A percentile compares a stretch with the other conserved stretches of the same genome.
Conservation (phyloP, 2,888 invertebrate species). For the Luperina testacea region DNA sequence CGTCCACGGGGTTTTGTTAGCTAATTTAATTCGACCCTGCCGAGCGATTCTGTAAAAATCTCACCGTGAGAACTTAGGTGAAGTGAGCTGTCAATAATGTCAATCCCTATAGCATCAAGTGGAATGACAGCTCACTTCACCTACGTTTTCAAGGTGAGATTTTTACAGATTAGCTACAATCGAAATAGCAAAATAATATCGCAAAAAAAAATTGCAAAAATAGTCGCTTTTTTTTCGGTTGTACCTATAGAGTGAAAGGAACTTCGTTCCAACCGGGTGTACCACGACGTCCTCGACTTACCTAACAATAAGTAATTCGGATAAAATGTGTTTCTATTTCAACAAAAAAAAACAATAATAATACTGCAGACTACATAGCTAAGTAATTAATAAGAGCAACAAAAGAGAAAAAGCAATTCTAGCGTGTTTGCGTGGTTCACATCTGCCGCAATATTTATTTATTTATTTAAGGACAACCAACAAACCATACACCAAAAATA, state of each 20-base stretch:
- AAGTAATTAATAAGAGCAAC: constrained; percentile 3
- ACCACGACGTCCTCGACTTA: neutral
- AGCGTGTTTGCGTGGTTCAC: neutral
- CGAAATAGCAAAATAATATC: too few species aligned
- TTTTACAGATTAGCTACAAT: neutral
- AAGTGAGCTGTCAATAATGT: too few species aligned
- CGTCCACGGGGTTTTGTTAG: too few species aligned
- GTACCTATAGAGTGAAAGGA: neutral
- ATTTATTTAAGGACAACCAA: too few species aligned
- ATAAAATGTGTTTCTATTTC: constrained; percentile 34
- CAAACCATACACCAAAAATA: too few species aligned
- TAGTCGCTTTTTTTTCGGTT: too few species aligned
- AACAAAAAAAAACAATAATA: constrained; percentile 3
- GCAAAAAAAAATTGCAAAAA: too few species aligned
- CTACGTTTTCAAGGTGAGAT: neutral
- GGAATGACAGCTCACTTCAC: neutral
- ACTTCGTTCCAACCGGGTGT: neutral
- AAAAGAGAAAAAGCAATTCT: constrained; percentile 16
- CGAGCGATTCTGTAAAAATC: too few species aligned
- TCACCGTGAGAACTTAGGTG: neutral
- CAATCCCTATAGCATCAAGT: too few species aligned
- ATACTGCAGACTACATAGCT: too few species aligned
- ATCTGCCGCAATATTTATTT: constrained; percentile 20
- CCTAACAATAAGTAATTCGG: neutral
- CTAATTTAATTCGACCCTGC: too few species aligned